These are phyloP conservation scores for Eupelmus urozonus DNA, from an alignment of 2,888 invertebrate genomes.

Conservation along the genomic window DNA sequence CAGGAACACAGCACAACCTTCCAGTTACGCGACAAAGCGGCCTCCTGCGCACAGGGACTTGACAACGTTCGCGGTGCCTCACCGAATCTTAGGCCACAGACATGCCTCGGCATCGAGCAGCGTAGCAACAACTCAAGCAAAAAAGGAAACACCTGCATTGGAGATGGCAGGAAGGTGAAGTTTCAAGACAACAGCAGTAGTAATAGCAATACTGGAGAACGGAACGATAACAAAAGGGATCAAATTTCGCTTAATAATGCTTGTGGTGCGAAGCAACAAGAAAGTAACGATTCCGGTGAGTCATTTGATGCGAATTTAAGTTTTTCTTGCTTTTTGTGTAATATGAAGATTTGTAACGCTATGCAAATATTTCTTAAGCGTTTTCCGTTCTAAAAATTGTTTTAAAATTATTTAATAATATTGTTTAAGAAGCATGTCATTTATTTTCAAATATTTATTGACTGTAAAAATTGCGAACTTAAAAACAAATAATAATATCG, in stretches of 20 bases:
- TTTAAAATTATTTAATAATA: too few relatives aligned
- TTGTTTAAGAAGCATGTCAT: too few relatives aligned
- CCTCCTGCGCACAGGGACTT: slow-evolving; percentile 87
- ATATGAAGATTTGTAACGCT: too few relatives aligned
- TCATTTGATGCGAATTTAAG: slow-evolving; percentile 19
- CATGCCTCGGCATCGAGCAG: slow-evolving; percentile 80
- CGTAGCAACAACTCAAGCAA: slow-evolving; percentile 53
- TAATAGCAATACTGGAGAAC: background rate
- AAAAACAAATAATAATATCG: too few relatives aligned
- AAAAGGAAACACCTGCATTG: slow-evolving; percentile 50
- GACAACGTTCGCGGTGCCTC: slow-evolving; percentile 80
- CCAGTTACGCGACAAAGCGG: slow-evolving; percentile 86
- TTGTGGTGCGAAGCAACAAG: background rate
- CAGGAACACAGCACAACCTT: slow-evolving; percentile 80
- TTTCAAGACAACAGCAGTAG: slow-evolving; percentile 66
- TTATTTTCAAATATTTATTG: too few relatives aligned
- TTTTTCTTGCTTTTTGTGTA: too few relatives aligned
- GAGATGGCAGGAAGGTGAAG: slow-evolving; percentile 65
- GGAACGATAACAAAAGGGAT: slow-evolving; percentile 24
- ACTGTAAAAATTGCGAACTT: too few relatives aligned
- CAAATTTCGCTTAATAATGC: slow-evolving; percentile 29
- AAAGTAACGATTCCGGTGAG: slow-evolving; percentile 43
- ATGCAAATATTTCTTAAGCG: too few relatives aligned
- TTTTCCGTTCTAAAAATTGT: too few relatives aligned
- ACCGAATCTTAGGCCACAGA: slow-evolving; percentile 80